phyloP scores from a whole-genome alignment of 2,888 invertebrate genomes.

The Ceramica pisi region DNA sequence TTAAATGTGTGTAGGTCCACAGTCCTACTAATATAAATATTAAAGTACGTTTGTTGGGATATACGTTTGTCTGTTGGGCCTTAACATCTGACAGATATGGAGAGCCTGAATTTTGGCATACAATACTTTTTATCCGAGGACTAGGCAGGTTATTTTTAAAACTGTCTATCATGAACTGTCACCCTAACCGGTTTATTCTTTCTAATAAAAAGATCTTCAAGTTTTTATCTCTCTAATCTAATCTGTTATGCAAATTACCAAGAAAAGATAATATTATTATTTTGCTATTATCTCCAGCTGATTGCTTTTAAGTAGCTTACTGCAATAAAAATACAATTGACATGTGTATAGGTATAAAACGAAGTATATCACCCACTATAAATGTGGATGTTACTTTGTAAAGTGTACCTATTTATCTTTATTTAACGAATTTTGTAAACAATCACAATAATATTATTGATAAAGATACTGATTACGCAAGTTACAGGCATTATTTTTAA shows the following conservation, averaged over 20 bases:
- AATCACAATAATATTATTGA: background rate
- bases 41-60: background rate
- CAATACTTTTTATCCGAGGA: background rate
- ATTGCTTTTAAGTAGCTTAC: conserved; percentile 20
- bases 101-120: background rate
- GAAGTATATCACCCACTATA: background rate
- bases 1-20: background rate
- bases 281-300: conserved; percentile 14
- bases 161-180: background rate
- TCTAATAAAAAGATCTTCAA: too few species aligned
- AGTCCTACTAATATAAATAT: background rate
- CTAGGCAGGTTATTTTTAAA: background rate
- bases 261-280: conserved; percentile 26
- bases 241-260: conserved; percentile 29
- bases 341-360: too few species aligned
- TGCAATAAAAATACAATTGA: conserved; percentile 1
- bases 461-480: background rate
- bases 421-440: background rate
- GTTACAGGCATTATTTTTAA: background rate
- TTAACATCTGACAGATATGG: background rate
- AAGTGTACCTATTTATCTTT: background rate
- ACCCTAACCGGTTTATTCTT: conserved; percentile 6
- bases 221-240: conserved; percentile 29
- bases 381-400: background rate
- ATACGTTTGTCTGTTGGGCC: background rate